Evolutionary conservation across 2,113 vertebrate species (phyloP), one percentile per base, ranked within the genome.

Genomic region (Brachyhypopomus occidentalis): DNA sequence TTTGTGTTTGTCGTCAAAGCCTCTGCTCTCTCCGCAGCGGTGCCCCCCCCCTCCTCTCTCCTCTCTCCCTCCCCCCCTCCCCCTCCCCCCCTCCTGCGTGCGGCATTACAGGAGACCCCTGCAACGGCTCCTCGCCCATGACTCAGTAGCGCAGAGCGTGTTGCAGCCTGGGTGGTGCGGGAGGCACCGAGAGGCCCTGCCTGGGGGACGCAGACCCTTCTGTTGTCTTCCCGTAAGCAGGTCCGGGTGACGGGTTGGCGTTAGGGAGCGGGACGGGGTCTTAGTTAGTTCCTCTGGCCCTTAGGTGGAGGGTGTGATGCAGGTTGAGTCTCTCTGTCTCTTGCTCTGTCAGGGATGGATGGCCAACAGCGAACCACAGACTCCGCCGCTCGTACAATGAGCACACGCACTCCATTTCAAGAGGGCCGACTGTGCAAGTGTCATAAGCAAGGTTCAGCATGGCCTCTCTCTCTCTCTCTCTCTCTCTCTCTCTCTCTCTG

Each of bases 1-100:
- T 74, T 81, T 74, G 58, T 81, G 71, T 63, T 72, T 55, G 71
- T 67, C 71, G 56, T 20, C 66, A 60, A 48, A 74, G 59, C 60
- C 56, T 23, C n/a, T 25, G 72, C 71, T 67, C 72, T 11, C 1
- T 11, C 1, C 3, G 27, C 79, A 75, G 71, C n/a, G n/a, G n/a
- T n/a, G n/a, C n/a, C n/a, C n/a, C n/a, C n/a, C n/a, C n/a, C n/a
- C n/a, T n/a, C n/a, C n/a, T n/a, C n/a, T n/a, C n/a, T n/a, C n/a
- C n/a, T n/a, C n/a, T n/a, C n/a, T n/a, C n/a, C n/a, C n/a, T n/a
- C n/a, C n/a, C n/a, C n/a, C n/a, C n/a, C n/a, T n/a, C 78, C 78
- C 60, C 60, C 67, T 72, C 23, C 36, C 23, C 52, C 58, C 16
- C 69, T 70, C 62, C 48, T 56, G 72, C 23, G 36, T 17, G 63